These are phyloP conservation scores for Apogon hyalosoma DNA, from an alignment of 2,797 vertebrate genomes.

Conservation along the genomic window DNA sequence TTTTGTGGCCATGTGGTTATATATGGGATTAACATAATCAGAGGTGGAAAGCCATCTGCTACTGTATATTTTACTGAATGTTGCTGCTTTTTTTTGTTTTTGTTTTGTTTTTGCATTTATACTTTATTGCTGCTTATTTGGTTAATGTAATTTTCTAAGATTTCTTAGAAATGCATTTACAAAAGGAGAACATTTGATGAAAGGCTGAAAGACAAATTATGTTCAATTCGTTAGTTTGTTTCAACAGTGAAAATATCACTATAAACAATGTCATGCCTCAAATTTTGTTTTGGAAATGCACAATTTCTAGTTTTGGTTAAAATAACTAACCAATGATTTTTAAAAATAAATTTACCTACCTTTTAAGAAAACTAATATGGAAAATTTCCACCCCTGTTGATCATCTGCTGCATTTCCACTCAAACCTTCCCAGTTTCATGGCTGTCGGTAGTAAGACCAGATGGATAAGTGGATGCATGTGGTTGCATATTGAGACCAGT, in stretches of 20 bases:
- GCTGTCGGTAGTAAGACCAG: neutral
- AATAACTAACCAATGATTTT: neutral
- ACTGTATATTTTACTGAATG: constrained; percentile 1
- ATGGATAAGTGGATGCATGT: constrained; percentile 47
- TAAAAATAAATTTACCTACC: neutral
- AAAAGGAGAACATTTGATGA: neutral
- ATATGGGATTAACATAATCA: constrained; percentile 37
- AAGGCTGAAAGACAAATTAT: too few relatives aligned
- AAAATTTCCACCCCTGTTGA: constrained; percentile 29
- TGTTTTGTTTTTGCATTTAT: constrained; percentile 12
- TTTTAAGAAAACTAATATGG: constrained; percentile 5
- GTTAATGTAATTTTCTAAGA: neutral
- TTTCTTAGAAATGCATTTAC: neutral
- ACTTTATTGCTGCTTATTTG: constrained; percentile 18
- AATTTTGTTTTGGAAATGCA: too few relatives aligned
- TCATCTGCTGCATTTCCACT: constrained; percentile 32
- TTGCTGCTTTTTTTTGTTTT: constrained; percentile 7
- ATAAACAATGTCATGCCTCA: too few relatives aligned
- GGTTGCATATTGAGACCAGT: constrained; percentile 37
- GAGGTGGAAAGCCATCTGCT: constrained; percentile 43
- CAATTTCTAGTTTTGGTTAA: constrained; percentile 1
- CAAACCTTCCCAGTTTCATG: constrained; percentile 35
- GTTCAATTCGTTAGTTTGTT: too few relatives aligned
- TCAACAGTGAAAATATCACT: too few relatives aligned
- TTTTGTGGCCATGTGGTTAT: constrained; percentile 49